phyloP scores from a whole-genome alignment of 2,113 vertebrate genomes.

The Pyrgilauda ruficollis region DNA sequence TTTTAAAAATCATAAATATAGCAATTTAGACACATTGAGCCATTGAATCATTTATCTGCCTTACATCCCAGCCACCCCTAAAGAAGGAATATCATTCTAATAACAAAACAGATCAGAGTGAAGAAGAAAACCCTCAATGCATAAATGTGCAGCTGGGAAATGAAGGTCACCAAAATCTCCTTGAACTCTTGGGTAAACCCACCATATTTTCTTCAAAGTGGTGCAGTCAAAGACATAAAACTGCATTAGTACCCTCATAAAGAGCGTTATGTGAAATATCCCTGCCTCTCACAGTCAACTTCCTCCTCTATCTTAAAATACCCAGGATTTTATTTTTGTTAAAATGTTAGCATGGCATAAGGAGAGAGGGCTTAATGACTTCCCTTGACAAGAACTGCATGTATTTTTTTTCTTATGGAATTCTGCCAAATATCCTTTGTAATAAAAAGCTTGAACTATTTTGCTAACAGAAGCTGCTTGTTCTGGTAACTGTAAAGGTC shows the following conservation, averaged over 20 bases:
- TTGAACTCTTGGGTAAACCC: slow-evolving; percentile 44
- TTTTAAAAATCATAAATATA: background rate
- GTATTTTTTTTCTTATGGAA: slow-evolving; percentile 31
- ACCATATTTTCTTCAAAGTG: slow-evolving; percentile 16
- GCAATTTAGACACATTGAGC: background rate
- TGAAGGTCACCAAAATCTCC: slow-evolving; percentile 34
- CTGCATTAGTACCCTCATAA: background rate
- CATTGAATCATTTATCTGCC: background rate
- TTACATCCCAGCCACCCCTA: background rate
- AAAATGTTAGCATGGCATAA: slow-evolving; percentile 60
- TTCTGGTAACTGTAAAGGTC: slow-evolving; percentile 75
- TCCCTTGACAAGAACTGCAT: slow-evolving; percentile 63
- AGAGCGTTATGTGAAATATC: slow-evolving; percentile 17
- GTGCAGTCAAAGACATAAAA: slow-evolving; percentile 20
- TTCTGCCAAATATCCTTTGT: slow-evolving; percentile 64
- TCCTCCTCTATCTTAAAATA: slow-evolving; percentile 51
- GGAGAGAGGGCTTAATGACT: slow-evolving; percentile 62
- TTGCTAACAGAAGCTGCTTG: slow-evolving; percentile 69
- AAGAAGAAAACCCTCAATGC: background rate
- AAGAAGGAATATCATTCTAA: background rate
- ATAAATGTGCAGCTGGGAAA: background rate
- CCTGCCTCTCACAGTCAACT: slow-evolving; percentile 42
- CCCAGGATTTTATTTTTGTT: slow-evolving; percentile 54
- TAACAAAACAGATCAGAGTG: background rate
- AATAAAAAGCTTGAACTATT: slow-evolving; percentile 71